Base-by-base conservation (phyloP, 1,140 invertebrate genomes). In the Dendroctonus valens region DNA sequence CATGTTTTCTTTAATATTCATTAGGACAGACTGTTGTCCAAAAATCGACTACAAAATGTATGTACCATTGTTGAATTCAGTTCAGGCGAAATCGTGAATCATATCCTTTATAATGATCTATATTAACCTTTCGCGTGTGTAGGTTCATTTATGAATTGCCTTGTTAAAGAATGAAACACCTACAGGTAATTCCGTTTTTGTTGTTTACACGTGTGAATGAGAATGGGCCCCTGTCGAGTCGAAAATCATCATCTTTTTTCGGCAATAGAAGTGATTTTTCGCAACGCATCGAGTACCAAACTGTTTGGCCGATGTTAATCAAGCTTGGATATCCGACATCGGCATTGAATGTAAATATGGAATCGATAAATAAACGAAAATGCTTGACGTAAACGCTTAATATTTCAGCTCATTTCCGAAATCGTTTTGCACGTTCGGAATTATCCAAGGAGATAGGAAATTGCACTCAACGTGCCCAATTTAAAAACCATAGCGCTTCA, bases 381-480 rank as follows among this genome's bases (percentile, higher is more conserved):
- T 46, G 42, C n/a, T 50, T 50, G 48, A 50, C 48, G 48, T 50
- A 50, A 15, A 50, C 48, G 48, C 48, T 12, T 50, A 50, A 50
- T 50, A 50, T 50, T 50, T 50, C 48, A 50, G n/a, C 48, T 50
- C 48, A 50, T 50, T 50, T 50, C 48, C 48, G 48, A 50, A 50
- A 50, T 50, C 48, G 48, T 50, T 50, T 50, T 50, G 48, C 48
- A 50, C 48, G 48, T 50, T 11, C 48, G n/a, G 8, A 50, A 50
- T 50, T 50, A 15, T 15, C 48, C 12, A 7, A 8, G 48, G 48
- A 49, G 48, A 50, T 50, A 50, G 48, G 48, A 50, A 50, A 50
- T 50, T 50, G 48, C 48, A 50, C n/a, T 50, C 48, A 14, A 15
- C 48, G 26, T 11, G 48, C 48, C 48, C 48, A 50, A 50, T 50